Percentiles rank a stretch among this genome's conserved stretches.
Conservation (phyloP, 35 echinoderm and acorn worm genomes). For the Apostichopus californicus region DNA sequence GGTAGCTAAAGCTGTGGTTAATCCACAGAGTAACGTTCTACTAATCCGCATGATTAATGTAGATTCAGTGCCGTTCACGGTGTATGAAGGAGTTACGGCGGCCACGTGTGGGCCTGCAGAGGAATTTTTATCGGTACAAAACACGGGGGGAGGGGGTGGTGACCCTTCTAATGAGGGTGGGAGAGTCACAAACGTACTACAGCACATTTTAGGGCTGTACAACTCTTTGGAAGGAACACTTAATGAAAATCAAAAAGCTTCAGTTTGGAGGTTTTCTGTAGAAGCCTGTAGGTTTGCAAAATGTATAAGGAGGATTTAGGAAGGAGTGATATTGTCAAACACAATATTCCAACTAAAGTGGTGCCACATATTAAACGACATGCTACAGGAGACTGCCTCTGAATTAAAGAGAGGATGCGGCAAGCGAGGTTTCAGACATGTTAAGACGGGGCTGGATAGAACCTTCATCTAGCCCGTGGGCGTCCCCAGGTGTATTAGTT, state of each 20-base stretch:
- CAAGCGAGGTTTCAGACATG: neutral
- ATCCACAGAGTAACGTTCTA: neutral
- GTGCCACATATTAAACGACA: slow-evolving; percentile 31
- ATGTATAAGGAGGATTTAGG: slow-evolving; percentile 12
- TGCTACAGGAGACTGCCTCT: slow-evolving; percentile 31
- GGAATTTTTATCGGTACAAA: neutral
- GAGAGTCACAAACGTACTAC: neutral
- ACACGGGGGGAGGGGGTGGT: neutral
- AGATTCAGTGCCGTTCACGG: neutral
- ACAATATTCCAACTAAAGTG: slow-evolving; percentile 10
- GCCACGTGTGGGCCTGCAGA: neutral
- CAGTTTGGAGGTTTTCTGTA: neutral
- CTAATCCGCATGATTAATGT: slow-evolving; percentile 15
- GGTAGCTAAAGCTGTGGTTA: slow-evolving; percentile 28
- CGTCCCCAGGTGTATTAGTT: neutral
- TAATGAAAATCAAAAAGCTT: neutral
- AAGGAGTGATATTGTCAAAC: slow-evolving; percentile 22
- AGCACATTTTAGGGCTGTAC: neutral
- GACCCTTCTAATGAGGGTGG: neutral
- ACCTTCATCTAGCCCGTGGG: slow-evolving; percentile 32
- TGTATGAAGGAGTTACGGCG: neutral
- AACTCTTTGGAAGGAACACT: neutral
- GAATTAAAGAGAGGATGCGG: slow-evolving; percentile 31
- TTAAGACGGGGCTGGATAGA: slow-evolving; percentile 24
- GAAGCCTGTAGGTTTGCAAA: neutral